phyloP scores from a whole-genome alignment of 2,113 vertebrate species.

The Heterocephalus glaber region DNA sequence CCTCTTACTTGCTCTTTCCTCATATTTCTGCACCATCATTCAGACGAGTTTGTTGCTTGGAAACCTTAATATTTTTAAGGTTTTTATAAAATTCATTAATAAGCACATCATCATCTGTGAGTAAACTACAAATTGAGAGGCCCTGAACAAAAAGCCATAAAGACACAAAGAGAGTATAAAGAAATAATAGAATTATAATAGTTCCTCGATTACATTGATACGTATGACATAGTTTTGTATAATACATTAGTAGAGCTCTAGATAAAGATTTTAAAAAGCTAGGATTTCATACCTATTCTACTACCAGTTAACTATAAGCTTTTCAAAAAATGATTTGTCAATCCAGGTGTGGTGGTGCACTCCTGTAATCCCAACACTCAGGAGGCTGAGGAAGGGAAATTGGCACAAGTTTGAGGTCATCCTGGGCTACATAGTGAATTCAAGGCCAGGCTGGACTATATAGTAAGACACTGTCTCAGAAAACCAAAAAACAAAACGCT shows the following conservation, averaged over 20 bases:
- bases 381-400: not conserved
- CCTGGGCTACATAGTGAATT: not conserved
- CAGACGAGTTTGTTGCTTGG: not conserved
- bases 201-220: not conserved
- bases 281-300: not conserved
- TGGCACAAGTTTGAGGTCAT: not conserved
- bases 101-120: not conserved
- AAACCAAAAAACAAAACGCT: not conserved
- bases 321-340: not conserved
- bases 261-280: not conserved
- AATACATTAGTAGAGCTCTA: not conserved
- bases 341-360: not conserved
- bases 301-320: not conserved
- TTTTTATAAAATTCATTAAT: not conserved
- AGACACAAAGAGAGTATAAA: not conserved
- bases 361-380: not conserved
- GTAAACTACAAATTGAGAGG: not conserved
- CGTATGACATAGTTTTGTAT: not conserved
- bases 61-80: not conserved
- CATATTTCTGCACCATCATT: not conserved
- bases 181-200: not conserved
- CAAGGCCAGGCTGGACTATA: not conserved
- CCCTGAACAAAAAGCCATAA: not conserved
- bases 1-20: not conserved
- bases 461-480: not conserved